Percentiles rank a stretch among this genome's conserved stretches.
Evolutionary conservation across 2,888 invertebrate species (phyloP).

Genomic region (Andrena bucephala): DNA sequence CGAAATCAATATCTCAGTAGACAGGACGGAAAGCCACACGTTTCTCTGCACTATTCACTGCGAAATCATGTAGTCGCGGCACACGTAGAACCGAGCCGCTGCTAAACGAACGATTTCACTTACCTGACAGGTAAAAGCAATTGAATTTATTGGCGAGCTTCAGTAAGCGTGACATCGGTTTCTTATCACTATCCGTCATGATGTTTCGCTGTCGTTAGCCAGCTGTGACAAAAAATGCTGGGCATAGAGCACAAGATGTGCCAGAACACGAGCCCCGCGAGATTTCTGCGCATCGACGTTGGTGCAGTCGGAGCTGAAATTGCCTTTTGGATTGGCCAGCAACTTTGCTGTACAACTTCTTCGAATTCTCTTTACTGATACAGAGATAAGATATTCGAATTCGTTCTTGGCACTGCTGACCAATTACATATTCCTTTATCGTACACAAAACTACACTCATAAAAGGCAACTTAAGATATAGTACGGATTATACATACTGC

Average conservation of each 20-base stretch:
- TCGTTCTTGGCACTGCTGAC: background rate
- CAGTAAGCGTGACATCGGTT: slow-evolving; percentile 89
- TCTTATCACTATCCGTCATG: slow-evolving; percentile 84
- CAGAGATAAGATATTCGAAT: slow-evolving; percentile 10
- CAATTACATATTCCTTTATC: background rate
- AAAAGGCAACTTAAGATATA: background rate
- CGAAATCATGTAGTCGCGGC: slow-evolving; percentile 4
- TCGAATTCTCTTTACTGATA: slow-evolving; percentile 1
- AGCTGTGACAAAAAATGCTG: slow-evolving; percentile 73
- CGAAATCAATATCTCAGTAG: slow-evolving; percentile 80
- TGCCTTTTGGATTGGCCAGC: slow-evolving; percentile 35
- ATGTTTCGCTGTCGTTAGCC: slow-evolving; percentile 79
- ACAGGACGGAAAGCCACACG: slow-evolving; percentile 65
- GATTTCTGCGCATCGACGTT: slow-evolving; percentile 34
- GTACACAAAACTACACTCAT: background rate
- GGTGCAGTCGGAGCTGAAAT: slow-evolving; percentile 1
- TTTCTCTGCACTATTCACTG: slow-evolving; percentile 48
- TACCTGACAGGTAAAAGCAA: slow-evolving; percentile 95
- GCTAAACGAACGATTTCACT: slow-evolving; percentile 74
- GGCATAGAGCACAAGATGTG: slow-evolving; percentile 62
- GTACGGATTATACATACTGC: background rate
- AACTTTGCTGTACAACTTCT: background rate
- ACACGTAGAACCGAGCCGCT: background rate
- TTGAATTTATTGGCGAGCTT: slow-evolving; percentile 95
- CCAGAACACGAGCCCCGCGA: slow-evolving; percentile 45